Evolutionary conservation across 2,113 vertebrate species (phyloP), one percentile per base, ranked within the genome.

Genomic region (Pungitius pungitius): DNA sequence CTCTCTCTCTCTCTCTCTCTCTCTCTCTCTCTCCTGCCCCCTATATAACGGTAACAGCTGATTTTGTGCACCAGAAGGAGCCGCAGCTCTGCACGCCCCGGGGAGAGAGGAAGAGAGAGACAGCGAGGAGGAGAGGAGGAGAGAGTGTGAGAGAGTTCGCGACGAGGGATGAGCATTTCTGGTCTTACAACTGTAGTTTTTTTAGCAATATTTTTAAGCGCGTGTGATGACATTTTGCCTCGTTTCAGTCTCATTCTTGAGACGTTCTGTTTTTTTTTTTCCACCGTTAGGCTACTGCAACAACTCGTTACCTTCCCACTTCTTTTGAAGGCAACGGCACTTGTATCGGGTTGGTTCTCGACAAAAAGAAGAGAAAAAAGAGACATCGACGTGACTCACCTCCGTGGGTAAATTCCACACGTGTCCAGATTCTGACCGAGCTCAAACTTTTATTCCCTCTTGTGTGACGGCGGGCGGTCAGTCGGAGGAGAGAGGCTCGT

Each of bases 11-110:
- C 66, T 14, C 74, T 39, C 78, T 27, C 73, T 26, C 37, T 18
- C 47, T 24, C 69, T 9, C 69, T 56, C 65, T 22, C 51, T 52
- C 86, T 6, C 52, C 10, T 67, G 81, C 88, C 88, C 33, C 33
- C 33, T 35, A 35, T 95, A 94, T 95, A 95, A 95, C 94, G 82
- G 85, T 90, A 94, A 93, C 94, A 94, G 94, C 94, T 94, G 95
- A 94, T 94, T 90, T 86, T 74, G 91, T 65, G 84, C 93, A 84
- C 88, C 93, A 94, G 90, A 94, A 88, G 89, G 88, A 91, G 85
- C 85, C 54, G 88, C 87, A 88, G 88, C 93, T 91, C 86, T 78
- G 77, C 70, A 83, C 79, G 74, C 66, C 63, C 83, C 42, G 77
- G 77, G 65, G 72, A 77, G 68, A 69, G 52, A 22, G 26, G 40